Evolutionary conservation across 2,797 vertebrate genomes (phyloP).

Genomic region (Rhinichthys osculus): DNA sequence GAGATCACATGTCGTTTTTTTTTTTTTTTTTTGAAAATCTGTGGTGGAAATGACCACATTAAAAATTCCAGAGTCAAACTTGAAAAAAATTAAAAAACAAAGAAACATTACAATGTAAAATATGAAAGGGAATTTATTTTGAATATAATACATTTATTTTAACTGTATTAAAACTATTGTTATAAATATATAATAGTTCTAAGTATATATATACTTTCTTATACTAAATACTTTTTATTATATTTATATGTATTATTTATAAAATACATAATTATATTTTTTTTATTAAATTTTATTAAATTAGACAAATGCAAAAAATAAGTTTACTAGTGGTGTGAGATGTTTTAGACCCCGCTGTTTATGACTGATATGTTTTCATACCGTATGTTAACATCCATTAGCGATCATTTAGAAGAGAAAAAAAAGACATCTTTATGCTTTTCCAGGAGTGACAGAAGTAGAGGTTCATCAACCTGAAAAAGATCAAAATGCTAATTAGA

Average conservation of each 20-base stretch:
- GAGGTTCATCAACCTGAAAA: constrained; percentile 45
- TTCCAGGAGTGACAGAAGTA: constrained; percentile 27
- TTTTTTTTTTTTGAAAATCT: neutral
- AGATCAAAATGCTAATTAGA: constrained; percentile 51
- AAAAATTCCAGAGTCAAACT: neutral
- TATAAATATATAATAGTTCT: neutral
- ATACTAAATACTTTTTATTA: neutral
- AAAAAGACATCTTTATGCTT: constrained; percentile 3
- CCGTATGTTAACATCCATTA: constrained; percentile 20
- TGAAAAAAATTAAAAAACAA: neutral
- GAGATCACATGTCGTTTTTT: neutral
- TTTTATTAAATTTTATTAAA: neutral
- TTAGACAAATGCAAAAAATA: neutral
- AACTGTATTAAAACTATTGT: neutral
- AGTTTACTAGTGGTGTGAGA: neutral
- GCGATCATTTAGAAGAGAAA: neutral
- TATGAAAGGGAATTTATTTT: neutral
- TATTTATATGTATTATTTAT: neutral
- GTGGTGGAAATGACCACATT: neutral
- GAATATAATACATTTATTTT: neutral
- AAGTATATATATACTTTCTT: neutral
- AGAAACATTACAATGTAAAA: neutral
- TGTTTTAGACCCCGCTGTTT: neutral
- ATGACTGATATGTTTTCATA: neutral
- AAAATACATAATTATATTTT: neutral